Percentiles rank a stretch among this genome's conserved stretches.
Conservation (phyloP, 2,888 invertebrate species). For the Lysandra coridon region DNA sequence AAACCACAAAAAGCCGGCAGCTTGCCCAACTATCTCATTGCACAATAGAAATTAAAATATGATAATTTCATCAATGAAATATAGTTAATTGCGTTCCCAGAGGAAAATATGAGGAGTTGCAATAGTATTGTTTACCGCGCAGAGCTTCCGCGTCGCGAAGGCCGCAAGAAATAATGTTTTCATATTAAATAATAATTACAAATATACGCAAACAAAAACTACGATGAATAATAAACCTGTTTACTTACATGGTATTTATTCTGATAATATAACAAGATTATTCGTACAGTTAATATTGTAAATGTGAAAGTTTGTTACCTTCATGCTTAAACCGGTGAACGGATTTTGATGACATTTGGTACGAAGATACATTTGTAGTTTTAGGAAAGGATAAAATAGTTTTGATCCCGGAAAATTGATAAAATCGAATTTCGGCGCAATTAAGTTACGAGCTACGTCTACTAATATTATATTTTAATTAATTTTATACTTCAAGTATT, state of each 20-base stretch:
- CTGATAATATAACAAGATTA: neutral
- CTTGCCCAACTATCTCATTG: neutral
- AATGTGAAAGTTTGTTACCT: neutral
- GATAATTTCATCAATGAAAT: constrained; percentile 15
- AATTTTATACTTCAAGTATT: neutral
- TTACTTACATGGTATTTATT: neutral
- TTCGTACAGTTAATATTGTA: neutral
- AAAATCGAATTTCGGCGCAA: neutral
- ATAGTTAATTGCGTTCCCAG: neutral
- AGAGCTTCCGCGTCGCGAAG: constrained; percentile 22
- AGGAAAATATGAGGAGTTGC: neutral
- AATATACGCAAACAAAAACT: constrained; percentile 14
- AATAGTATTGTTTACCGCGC: neutral
- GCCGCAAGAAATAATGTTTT: constrained; percentile 21
- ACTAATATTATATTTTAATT: too few species aligned
- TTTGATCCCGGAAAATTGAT: neutral
- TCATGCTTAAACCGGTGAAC: too few species aligned
- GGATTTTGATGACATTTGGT: too few species aligned
- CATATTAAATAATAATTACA: constrained; percentile 14
- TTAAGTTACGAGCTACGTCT: too few species aligned
- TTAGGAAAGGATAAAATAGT: neutral
- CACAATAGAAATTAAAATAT: constrained; percentile 17
- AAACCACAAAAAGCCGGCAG: neutral
- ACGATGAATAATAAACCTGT: constrained; percentile 17
- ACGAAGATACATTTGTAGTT: too few species aligned